Evolutionary conservation across 2,797 vertebrate genomes (phyloP).

Genomic region (Tenualosa thibaudeaui): DNA sequence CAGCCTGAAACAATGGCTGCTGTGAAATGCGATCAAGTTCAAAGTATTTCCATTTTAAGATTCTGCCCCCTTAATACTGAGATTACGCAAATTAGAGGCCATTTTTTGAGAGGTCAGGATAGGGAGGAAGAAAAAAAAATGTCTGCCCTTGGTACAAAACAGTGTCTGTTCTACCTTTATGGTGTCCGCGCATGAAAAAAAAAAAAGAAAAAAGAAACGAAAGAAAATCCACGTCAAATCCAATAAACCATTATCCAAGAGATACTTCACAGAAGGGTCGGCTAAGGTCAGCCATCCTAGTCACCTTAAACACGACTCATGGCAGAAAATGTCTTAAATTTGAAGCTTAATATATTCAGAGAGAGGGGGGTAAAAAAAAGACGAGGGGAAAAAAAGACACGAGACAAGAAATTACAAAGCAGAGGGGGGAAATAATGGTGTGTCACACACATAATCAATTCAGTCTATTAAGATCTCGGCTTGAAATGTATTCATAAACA

Average conservation of each 20-base stretch:
- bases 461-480: slow-evolving; percentile 57
- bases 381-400: background rate
- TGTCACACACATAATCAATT: slow-evolving; percentile 47
- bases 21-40: slow-evolving; percentile 18
- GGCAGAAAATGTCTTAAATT: slow-evolving; percentile 43
- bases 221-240: slow-evolving; percentile 2
- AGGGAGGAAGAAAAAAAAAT: background rate
- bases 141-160: background rate
- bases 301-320: slow-evolving; percentile 14
- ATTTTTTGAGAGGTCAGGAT: slow-evolving; percentile 16
- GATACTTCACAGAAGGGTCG: background rate
- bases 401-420: slow-evolving; percentile 17
- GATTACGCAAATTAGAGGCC: slow-evolving; percentile 12
- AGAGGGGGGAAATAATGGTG: slow-evolving; percentile 22
- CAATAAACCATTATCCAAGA: slow-evolving; percentile 24
- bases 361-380: background rate
- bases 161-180: background rate
- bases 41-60: slow-evolving; percentile 23
- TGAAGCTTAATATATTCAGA: slow-evolving; percentile 28
- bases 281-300: slow-evolving; percentile 5
- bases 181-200: background rate
- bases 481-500: slow-evolving; percentile 55
- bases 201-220: background rate
- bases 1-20: slow-evolving; percentile 14
- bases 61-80: slow-evolving; percentile 18